Percentiles rank a stretch among this genome's conserved stretches.
These are phyloP conservation scores for Seira sanloemensis DNA, from an alignment of 2,888 invertebrate species.

Conservation along the genomic window DNA sequence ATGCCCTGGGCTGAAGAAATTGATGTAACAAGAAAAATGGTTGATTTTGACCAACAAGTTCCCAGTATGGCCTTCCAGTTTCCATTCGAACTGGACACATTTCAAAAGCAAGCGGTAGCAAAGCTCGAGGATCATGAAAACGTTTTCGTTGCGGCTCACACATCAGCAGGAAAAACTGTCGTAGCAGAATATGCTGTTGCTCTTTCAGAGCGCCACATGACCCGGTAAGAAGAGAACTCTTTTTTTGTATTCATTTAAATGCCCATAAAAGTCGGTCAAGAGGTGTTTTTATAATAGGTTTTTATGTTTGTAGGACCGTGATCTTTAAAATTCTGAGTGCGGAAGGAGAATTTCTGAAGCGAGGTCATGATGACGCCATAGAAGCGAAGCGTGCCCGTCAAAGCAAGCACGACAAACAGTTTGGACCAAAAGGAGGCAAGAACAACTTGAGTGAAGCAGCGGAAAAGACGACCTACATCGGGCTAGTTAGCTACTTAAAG, in stretches of 20 bases:
- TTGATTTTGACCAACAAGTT: constrained; percentile 87
- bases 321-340: constrained; percentile 88
- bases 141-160: constrained; percentile 98
- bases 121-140: constrained; percentile 99
- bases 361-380: constrained; percentile 77
- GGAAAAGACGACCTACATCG: constrained; percentile 89
- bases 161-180: constrained; percentile 99
- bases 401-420: constrained; percentile 67
- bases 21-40: constrained; percentile 87
- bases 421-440: constrained; percentile 68
- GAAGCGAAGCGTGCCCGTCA: constrained; percentile 67
- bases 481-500: constrained; percentile 88
- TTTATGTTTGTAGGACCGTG: no score
- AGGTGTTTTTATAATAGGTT: no score
- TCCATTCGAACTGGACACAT: constrained; percentile 96
- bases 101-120: constrained; percentile 96
- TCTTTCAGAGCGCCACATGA: no score
- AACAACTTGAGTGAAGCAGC: constrained; percentile 78
- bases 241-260: no score
- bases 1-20: constrained; percentile 91
- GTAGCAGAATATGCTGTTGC: constrained; percentile 97
- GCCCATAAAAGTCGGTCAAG: no score
- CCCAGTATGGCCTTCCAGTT: constrained; percentile 90
- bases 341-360: constrained; percentile 83
- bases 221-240: no score